These are phyloP conservation scores for Sarcophilus harrisii DNA, from an alignment of 2,797 vertebrate genomes.

Conservation along the genomic window DNA sequence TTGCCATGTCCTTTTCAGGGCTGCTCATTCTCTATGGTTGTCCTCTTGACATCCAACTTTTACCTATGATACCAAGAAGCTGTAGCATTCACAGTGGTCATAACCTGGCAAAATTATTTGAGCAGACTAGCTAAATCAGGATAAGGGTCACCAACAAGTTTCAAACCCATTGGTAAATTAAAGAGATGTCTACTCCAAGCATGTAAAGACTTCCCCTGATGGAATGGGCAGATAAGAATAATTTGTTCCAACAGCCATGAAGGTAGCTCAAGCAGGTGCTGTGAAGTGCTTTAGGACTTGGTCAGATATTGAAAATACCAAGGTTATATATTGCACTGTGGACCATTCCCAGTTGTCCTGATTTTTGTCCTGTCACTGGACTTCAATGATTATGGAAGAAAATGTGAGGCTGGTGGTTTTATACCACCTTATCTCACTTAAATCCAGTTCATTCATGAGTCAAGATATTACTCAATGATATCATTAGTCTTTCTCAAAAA, in stretches of 20 bases:
- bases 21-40: neutral
- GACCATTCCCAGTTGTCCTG: neutral
- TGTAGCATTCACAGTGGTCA: neutral
- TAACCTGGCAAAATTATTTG: neutral
- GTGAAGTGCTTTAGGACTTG: neutral
- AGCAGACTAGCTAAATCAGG: neutral
- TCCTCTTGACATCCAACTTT: neutral
- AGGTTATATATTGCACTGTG: too few relatives aligned
- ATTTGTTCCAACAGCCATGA: neutral
- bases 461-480: neutral
- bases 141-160: neutral
- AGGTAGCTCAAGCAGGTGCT: neutral
- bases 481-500: neutral
- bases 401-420: neutral
- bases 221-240: neutral
- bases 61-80: neutral
- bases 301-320: too few relatives aligned
- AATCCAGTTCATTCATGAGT: neutral
- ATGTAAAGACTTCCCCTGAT: neutral
- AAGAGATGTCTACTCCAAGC: neutral
- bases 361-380: neutral
- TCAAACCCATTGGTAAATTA: neutral
- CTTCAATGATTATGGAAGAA: neutral
- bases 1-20: neutral
- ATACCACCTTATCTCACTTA: neutral